A percentile compares a stretch with the other conserved stretches of the same genome.
Evolutionary conservation across 1,140 invertebrate species (phyloP).

Genomic region (Pararge aegeria): DNA sequence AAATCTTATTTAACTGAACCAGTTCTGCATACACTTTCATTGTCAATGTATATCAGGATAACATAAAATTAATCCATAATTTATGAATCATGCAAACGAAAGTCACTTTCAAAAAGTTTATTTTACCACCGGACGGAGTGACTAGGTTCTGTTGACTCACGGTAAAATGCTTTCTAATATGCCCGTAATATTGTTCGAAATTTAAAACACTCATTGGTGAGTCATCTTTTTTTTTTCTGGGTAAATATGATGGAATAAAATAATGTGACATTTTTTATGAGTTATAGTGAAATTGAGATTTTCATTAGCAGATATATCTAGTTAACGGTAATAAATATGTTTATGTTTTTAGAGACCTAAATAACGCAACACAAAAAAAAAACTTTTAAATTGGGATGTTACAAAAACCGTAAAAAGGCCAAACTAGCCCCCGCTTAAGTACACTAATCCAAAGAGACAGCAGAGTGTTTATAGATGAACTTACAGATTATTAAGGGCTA

Average conservation of each 20-base stretch:
- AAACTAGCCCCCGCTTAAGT: no score
- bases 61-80: conserved; percentile 1
- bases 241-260: neutral
- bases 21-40: conserved; percentile 3
- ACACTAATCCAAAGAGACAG: no score
- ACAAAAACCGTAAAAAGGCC: no score
- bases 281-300: no score
- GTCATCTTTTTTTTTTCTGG: neutral
- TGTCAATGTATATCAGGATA: neutral
- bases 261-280: no score
- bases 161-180: conserved; percentile 6
- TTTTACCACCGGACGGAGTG: neutral
- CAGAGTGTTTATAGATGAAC: no score
- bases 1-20: neutral
- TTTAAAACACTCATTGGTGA: neutral
- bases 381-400: no score
- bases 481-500: no score
- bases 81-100: conserved; percentile 8
- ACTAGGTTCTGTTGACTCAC: neutral
- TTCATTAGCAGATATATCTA: no score
- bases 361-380: no score
- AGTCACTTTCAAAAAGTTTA: conserved; percentile 6
- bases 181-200: neutral
- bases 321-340: no score
- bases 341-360: no score